These are phyloP conservation scores for Protomyctophum bolini DNA, from an alignment of 2,113 vertebrate species.

Conservation along the genomic window DNA sequence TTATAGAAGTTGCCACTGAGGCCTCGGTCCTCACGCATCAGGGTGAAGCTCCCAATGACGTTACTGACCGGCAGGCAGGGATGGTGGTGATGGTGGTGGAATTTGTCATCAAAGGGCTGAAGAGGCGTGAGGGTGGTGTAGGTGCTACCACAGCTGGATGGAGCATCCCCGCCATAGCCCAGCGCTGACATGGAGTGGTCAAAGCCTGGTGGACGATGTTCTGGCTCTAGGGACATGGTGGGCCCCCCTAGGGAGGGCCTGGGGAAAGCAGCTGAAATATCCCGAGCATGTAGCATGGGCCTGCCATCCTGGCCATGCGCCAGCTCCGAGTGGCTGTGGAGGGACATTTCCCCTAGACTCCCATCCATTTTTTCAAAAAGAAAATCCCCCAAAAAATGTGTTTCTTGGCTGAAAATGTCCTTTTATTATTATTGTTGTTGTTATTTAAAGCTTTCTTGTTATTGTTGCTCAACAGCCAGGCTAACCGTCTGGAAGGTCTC, in stretches of 20 bases:
- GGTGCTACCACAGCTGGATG: constrained; percentile 77
- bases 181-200: constrained; percentile 81
- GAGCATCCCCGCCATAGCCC: constrained; percentile 83
- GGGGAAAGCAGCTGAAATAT: constrained; percentile 80
- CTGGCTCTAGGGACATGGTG: constrained; percentile 79
- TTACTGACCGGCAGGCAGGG: constrained; percentile 84
- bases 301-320: constrained; percentile 79
- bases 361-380: constrained; percentile 73
- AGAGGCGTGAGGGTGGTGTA: constrained; percentile 85
- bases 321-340: constrained; percentile 80
- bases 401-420: constrained; percentile 16
- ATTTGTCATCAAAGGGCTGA: constrained; percentile 85
- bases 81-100: constrained; percentile 81
- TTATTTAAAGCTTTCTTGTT: constrained; percentile 4
- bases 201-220: constrained; percentile 73
- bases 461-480: constrained; percentile 53
- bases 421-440: constrained; percentile 49
- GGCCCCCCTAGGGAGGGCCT: constrained; percentile 79
- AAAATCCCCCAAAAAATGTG: constrained; percentile 19
- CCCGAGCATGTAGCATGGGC: constrained; percentile 79
- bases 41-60: constrained; percentile 85
- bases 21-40: constrained; percentile 83
- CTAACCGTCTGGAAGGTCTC: constrained; percentile 66
- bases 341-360: constrained; percentile 80
- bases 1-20: constrained; percentile 84